Evolutionary conservation across 2,888 invertebrate genomes (phyloP).

Genomic region (Palloptera scutellata): DNA sequence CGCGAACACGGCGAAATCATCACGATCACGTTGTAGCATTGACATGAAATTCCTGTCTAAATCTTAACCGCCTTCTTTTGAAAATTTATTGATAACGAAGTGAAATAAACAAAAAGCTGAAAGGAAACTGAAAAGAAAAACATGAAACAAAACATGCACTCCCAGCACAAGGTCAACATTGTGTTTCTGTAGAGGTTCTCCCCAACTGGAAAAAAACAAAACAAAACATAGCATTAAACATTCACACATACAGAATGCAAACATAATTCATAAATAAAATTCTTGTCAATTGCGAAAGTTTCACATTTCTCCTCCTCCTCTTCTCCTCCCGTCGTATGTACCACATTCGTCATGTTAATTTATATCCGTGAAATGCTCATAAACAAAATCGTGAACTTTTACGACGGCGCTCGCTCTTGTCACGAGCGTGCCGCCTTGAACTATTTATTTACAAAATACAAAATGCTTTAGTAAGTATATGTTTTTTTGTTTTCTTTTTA

Average conservation of each 20-base stretch:
- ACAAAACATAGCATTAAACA: too few relatives aligned
- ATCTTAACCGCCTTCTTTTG: neutral
- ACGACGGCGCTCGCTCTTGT: neutral
- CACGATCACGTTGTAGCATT: neutral
- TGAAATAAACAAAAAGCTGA: too few relatives aligned
- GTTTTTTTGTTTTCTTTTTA: neutral
- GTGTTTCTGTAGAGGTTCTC: too few relatives aligned
- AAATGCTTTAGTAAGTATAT: neutral
- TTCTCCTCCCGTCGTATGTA: too few relatives aligned
- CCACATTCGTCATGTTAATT: neutral
- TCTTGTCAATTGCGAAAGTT: too few relatives aligned
- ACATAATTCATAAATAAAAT: too few relatives aligned
- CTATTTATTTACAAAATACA: slow-evolving; percentile 24
- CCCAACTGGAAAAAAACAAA: too few relatives aligned
- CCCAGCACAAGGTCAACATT: too few relatives aligned
- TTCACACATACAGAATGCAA: too few relatives aligned
- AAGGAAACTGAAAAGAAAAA: too few relatives aligned
- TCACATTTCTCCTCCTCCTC: too few relatives aligned
- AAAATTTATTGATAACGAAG: slow-evolving; percentile 18
- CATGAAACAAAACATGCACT: too few relatives aligned
- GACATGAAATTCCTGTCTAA: slow-evolving; percentile 2
- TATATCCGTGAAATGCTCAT: slow-evolving; percentile 13
- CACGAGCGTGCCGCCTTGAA: slow-evolving; percentile 17
- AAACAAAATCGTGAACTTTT: slow-evolving; percentile 24
- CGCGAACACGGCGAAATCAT: neutral